phyloP scores from a whole-genome alignment of 2,113 vertebrate species.

The Sylvietta virens region DNA sequence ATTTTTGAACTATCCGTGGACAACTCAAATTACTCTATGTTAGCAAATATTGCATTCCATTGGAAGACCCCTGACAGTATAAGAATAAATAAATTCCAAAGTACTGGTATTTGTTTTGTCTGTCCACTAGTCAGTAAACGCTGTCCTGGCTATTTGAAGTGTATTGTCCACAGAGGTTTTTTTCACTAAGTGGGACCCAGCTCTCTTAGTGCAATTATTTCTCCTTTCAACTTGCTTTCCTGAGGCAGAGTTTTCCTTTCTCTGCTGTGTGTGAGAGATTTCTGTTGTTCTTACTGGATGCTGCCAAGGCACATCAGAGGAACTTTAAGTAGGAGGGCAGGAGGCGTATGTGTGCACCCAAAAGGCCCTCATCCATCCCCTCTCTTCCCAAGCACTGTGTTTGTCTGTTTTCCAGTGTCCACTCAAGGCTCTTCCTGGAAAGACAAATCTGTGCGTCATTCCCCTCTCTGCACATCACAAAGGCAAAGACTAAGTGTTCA shows the following conservation, averaged over 20 bases:
- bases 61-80: conserved; percentile 41
- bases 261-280: background rate
- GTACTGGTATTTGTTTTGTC: conserved; percentile 21
- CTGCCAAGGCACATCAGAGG: background rate
- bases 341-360: background rate
- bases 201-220: background rate
- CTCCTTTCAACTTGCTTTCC: background rate
- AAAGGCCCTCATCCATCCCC: background rate
- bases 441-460: background rate
- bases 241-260: background rate
- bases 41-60: conserved; percentile 66
- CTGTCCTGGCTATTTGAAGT: background rate
- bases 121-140: conserved; percentile 8
- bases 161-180: background rate
- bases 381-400: background rate
- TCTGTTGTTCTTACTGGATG: background rate
- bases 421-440: background rate
- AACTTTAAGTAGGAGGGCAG: background rate
- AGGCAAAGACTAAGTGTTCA: background rate
- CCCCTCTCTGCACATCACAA: background rate
- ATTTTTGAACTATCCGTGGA: conserved; percentile 68
- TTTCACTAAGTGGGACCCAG: background rate
- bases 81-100: background rate
- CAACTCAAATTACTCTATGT: conserved; percentile 68
- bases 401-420: background rate